Base-by-base conservation (phyloP, 37 sponge, comb jelly and placozoan species). In the Diacarnus erythraeanus region DNA sequence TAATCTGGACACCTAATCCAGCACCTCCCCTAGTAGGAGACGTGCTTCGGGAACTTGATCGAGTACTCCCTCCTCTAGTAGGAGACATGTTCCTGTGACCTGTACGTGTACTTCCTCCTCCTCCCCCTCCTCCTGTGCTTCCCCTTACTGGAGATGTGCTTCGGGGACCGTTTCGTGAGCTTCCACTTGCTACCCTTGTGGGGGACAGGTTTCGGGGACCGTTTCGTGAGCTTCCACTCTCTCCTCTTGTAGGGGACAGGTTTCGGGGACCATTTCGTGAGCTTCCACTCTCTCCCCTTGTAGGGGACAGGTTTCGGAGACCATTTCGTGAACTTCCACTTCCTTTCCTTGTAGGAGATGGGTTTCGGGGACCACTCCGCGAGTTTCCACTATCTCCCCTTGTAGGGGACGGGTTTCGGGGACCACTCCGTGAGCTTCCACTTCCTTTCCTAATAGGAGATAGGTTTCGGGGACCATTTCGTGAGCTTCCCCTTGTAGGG, bases 381-480 rank as follows among this genome's bases (percentile, higher is more conserved):
- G 51, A 47, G 51, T 6, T 12, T 47, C 51, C 51, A 29, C 58
- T 27, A 8, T 35, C 26, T 22, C 23, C 57, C 33, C 38, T 31
- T 20, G 35, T 38, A 25, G 77, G 77, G 5, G 77, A 57, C 30
- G 36, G 10, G 43, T 64, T 78, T 4, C 67, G n/a, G 12, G 51
- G 51, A 15, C 12, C 10, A 15, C 6, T 15, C 6, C 12, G 10
- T 15, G 51, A 47, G 10, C 51, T 12, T 47, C 10, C 6, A 47
- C 51, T 47, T 6, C 6, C 51, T 12, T 47, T 6, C 12, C 10
- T 12, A 15, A 47, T 12, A 15, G 51, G 51, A 15, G 51, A 12
- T 15, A 12, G 6, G 6, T 15, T 47, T 6, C 51, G 51, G n/a
- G n/a, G n/a, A n/a, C n/a, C n/a, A n/a, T n/a, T n/a, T n/a, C n/a